A percentile compares a stretch with the other conserved stretches of the same genome.
Evolutionary conservation across 1,140 invertebrate species (phyloP).

Genomic region (Drosophila lowei): DNA sequence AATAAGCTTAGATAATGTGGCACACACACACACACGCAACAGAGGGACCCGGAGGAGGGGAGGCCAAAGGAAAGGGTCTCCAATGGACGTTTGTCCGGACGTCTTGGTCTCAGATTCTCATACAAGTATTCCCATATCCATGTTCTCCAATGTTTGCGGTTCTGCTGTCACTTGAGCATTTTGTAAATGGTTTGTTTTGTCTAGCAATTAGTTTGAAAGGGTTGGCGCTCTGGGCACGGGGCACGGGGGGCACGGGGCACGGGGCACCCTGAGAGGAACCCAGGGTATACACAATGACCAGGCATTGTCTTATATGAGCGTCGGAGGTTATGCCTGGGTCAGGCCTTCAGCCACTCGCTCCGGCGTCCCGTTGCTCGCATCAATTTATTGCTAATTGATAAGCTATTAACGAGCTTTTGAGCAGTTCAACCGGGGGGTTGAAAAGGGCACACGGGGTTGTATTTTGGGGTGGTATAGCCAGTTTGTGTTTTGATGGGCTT

Average conservation of each 20-base stretch:
- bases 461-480: too few species aligned
- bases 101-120: slow-evolving; percentile 64
- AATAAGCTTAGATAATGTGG: slow-evolving; percentile 78
- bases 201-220: slow-evolving; percentile 80
- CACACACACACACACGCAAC: slow-evolving; percentile 10
- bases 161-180: slow-evolving; percentile 77
- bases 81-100: too few species aligned
- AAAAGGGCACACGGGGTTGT: too few species aligned
- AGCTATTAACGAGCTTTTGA: slow-evolving; percentile 21
- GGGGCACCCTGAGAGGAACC: background rate
- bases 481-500: too few species aligned
- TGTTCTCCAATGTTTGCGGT: slow-evolving; percentile 70
- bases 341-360: slow-evolving; percentile 1
- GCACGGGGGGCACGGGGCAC: background rate
- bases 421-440: background rate
- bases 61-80: background rate
- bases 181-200: slow-evolving; percentile 80
- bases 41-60: slow-evolving; percentile 19
- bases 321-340: background rate
- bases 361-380: background rate
- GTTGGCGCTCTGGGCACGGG: slow-evolving; percentile 33
- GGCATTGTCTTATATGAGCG: slow-evolving; percentile 15
- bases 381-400: slow-evolving; percentile 54
- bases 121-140: background rate
- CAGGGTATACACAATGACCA: slow-evolving; percentile 26